Evolutionary conservation across 2,113 vertebrate species (phyloP).

Genomic region (Trogon surrucura): DNA sequence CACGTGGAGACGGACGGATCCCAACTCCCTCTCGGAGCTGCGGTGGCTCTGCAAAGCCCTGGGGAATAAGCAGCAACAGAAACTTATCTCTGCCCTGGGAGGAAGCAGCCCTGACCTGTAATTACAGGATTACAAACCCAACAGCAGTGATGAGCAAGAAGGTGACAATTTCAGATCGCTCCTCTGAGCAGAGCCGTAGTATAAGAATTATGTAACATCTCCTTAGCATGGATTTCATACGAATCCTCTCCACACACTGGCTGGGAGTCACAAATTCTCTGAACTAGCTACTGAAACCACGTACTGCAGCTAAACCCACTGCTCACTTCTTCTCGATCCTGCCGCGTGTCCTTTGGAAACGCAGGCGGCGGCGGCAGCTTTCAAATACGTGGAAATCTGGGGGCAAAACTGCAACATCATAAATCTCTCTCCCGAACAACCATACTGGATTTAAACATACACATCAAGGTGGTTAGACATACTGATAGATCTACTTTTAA

Average conservation of each 20-base stretch:
- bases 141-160: not conserved
- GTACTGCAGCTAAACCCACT: not conserved
- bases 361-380: not conserved
- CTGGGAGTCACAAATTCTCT: not conserved
- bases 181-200: not conserved
- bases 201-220: not conserved
- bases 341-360: not conserved
- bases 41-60: not conserved
- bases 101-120: not conserved
- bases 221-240: not conserved
- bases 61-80: not conserved
- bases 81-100: not conserved
- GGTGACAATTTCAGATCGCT: not conserved
- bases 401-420: not conserved
- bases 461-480: not conserved
- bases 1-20: not conserved
- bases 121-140: not conserved
- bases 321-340: not conserved
- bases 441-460: not conserved
- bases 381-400: not conserved
- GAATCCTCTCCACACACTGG: not conserved
- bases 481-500: not conserved
- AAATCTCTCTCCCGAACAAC: not conserved
- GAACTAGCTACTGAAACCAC: not conserved
- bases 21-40: not conserved